Evolutionary conservation across 2,797 vertebrate genomes (phyloP).

Genomic region (Myiothlypis chrysogaster): DNA sequence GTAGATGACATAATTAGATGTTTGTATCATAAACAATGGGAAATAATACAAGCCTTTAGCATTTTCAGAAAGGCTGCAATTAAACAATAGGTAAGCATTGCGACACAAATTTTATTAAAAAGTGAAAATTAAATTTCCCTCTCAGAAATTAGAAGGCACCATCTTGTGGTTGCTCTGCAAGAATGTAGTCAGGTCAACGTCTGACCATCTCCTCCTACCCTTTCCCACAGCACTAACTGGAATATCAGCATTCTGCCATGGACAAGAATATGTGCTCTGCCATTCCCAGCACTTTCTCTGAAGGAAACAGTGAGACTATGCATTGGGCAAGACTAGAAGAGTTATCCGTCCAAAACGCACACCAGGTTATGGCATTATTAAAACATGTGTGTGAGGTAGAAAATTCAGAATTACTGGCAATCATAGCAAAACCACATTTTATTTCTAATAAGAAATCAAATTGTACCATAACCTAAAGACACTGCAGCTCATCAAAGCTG

Average conservation of each 20-base stretch:
- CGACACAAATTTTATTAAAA: neutral
- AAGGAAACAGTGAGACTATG: neutral
- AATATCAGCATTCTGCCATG: neutral
- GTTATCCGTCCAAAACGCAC: neutral
- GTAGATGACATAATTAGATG: conserved; percentile 58
- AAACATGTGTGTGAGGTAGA: neutral
- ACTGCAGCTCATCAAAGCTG: neutral
- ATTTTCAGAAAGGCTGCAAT: neutral
- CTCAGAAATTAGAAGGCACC: conserved; percentile 41
- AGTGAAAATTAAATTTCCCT: neutral
- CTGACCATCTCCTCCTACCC: neutral
- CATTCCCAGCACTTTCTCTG: neutral
- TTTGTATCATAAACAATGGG: conserved; percentile 37
- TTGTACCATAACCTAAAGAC: neutral
- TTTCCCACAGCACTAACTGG: neutral
- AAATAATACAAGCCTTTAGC: conserved; percentile 6
- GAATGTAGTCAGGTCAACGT: conserved; percentile 11
- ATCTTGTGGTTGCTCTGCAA: conserved; percentile 44
- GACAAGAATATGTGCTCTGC: neutral
- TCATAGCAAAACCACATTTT: neutral
- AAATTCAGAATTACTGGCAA: neutral
- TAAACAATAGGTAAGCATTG: conserved; percentile 26
- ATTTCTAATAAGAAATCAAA: neutral
- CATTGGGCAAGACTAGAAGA: neutral
- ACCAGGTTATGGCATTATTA: neutral